Conservation (phyloP, 2,797 vertebrate species). For the Manis javanica region DNA sequence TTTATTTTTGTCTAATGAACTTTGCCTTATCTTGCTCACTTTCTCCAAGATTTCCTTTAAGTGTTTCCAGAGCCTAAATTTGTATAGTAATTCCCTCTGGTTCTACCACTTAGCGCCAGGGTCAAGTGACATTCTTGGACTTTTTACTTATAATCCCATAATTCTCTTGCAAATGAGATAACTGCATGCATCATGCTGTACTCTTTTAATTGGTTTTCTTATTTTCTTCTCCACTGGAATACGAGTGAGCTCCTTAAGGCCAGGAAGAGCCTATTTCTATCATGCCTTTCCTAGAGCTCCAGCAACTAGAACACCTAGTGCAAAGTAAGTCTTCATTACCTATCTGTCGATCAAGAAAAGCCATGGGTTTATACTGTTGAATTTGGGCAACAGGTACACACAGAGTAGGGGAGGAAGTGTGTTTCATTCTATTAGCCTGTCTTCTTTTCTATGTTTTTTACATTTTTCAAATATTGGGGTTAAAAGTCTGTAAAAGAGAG, state of each 20-base stretch:
- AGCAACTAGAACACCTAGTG: not conserved
- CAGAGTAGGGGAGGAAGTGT: not conserved
- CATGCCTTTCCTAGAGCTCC: not conserved
- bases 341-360: slow-evolving; percentile 8
- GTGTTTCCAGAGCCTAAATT: not conserved
- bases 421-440: not conserved
- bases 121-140: not conserved
- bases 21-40: not conserved
- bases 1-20: slow-evolving; percentile 36
- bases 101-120: not conserved
- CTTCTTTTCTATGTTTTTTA: not conserved
- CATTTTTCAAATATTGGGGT: not conserved
- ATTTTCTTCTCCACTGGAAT: slow-evolving; percentile 7
- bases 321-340: not conserved
- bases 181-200: not conserved
- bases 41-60: not conserved
- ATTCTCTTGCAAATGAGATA: slow-evolving; percentile 6
- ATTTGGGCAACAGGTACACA: not conserved
- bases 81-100: not conserved
- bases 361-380: not conserved
- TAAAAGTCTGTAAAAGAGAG: not conserved
- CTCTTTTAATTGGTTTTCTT: slow-evolving; percentile 30
- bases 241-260: not conserved
- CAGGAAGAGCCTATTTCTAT: not conserved
- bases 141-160: slow-evolving; percentile 43